phyloP scores from a whole-genome alignment of 2,797 vertebrate genomes.

The Thripadectes ignobilis region DNA sequence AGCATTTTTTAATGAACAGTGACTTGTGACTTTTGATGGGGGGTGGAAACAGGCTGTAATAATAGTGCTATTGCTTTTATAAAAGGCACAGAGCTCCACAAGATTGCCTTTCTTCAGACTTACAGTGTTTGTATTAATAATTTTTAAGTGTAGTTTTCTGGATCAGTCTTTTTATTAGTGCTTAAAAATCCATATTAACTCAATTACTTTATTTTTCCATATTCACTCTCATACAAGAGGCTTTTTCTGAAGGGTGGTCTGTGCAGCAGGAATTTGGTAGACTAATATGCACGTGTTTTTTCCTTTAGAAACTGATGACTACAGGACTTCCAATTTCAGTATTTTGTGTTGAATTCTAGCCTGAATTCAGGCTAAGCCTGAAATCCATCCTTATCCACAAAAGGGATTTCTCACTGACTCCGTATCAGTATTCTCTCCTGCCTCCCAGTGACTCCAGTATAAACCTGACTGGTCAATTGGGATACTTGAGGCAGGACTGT shows the following conservation, averaged over 20 bases:
- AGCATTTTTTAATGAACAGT: conserved; percentile 60
- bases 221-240: not conserved
- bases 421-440: rapidly evolving
- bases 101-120: not conserved
- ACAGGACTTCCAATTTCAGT: not conserved
- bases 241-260: not conserved
- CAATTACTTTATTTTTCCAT: not conserved
- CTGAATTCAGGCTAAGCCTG: not conserved
- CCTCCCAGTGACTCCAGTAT: not conserved
- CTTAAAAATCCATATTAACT: not conserved
- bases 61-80: not conserved
- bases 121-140: not conserved
- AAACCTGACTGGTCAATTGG: not conserved
- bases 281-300: not conserved
- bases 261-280: not conserved
- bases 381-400: not conserved
- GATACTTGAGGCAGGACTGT: not conserved
- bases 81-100: not conserved
- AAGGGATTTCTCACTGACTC: not conserved
- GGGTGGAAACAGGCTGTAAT: not conserved
- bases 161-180: not conserved
- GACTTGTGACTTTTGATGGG: conserved; percentile 38
- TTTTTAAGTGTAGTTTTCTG: conserved; percentile 21
- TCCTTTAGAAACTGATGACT: not conserved
- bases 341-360: not conserved